Evolutionary conservation across 2,113 vertebrate species (phyloP).

Genomic region (Equus quagga): DNA sequence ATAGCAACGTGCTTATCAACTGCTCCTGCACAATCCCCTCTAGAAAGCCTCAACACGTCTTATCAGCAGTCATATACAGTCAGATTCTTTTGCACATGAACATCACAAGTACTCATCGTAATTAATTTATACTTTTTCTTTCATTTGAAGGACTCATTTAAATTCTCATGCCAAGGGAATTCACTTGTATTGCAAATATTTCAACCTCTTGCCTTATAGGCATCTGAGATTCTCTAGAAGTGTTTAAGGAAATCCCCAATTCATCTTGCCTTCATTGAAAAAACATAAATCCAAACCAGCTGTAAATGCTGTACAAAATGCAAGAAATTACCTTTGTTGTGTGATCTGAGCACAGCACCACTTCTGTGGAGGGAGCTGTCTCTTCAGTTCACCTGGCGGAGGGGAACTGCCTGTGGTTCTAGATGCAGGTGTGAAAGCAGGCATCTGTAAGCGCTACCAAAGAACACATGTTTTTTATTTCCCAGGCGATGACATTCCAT

Average conservation of each 20-base stretch:
- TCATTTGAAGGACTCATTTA: background rate
- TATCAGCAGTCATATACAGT: background rate
- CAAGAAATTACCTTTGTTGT: background rate
- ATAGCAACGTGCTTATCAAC: background rate
- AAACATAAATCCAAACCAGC: constrained; percentile 58
- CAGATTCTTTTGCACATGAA: background rate
- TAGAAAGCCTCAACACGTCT: background rate
- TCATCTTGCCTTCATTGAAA: constrained; percentile 51
- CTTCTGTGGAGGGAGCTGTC: background rate
- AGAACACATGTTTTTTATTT: constrained; percentile 50
- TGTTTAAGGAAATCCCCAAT: constrained; percentile 45
- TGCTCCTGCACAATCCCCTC: background rate
- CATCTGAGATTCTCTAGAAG: constrained; percentile 52
- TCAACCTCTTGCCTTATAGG: background rate
- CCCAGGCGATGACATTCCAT: constrained; percentile 58
- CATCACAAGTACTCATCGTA: background rate
- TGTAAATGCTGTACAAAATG: background rate
- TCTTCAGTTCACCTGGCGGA: constrained; percentile 42
- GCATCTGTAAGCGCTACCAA: constrained; percentile 18
- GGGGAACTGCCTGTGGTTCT: constrained; percentile 26
- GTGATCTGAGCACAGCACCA: background rate
- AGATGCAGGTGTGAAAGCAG: constrained; percentile 59
- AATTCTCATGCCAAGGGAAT: background rate
- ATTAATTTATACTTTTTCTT: background rate
- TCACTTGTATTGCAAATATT: constrained; percentile 2